Evolutionary conservation across 2,888 invertebrate genomes (phyloP), one percentile per base, ranked within the genome.

Genomic region (Cryptus viduatorius): DNA sequence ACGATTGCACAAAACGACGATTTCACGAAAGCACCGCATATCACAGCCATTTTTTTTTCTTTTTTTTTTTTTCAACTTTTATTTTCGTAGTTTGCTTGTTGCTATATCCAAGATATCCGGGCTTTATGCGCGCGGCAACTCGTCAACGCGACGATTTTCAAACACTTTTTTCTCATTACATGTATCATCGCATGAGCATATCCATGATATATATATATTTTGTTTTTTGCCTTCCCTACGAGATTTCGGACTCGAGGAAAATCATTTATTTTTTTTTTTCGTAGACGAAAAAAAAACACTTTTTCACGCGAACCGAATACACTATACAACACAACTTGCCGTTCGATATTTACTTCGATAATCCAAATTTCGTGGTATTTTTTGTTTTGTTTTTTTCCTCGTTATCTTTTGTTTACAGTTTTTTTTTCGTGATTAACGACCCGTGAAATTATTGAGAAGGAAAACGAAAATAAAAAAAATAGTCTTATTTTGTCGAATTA

Each of bases 21-120:
- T 82, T 72, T 61, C 19, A 69, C 42, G 76, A 71, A 50, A 73
- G 72, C 80, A 53, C 48, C 61, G 59, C 83, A 77, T 85, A 72
- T 84, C 85, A 84, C 83, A 82, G 87, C 86, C 87, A 87, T 87
- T 83, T 81, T 85, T 8, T 61, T 65, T n/a, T 48, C 59, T 80
- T 44, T 71, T 44, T 24, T 24, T 42, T 10, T 24, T 61, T 37
- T 14, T 37, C 56, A 24, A 24, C 24, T 24, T 2, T 24, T 24
- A 24, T 24, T 24, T 24, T 24, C 37, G 31, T n/a, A 8, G 14
- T 12, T 24, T 1, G 14, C 37, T 67, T 72, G 71, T 72, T 67
- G 71, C 37, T 72, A 67, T 53, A 42, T 65, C 37, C 48, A 29
- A 37, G 19, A 42, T 50, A 31, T 71, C 73, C 83, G 67, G 48